Evolutionary conservation across 2,888 invertebrate genomes (phyloP), one percentile per base, ranked within the genome.

Genomic region (Nyleta sp.): DNA sequence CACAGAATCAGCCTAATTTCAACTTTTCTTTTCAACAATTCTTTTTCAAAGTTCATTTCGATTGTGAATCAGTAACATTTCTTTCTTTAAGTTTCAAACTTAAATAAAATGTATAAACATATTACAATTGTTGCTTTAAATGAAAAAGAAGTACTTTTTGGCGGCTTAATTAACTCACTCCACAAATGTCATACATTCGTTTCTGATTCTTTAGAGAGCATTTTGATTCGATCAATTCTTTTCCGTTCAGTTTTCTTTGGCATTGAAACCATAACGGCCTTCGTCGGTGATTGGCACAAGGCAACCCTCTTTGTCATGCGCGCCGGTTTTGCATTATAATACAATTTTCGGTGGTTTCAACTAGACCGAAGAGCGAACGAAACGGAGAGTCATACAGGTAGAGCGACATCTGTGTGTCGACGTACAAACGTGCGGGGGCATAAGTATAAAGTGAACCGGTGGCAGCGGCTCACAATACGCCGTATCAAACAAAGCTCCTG

Each of bases 401-500:
- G 60, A 64, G 67, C 70, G 78, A 79, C 80, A 78, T 81, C 78
- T 80, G 79, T 81, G 82, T 79, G 81, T 59, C 72, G 78, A 75
- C 77, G 80, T 65, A 81, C 75, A 83, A 79, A 78, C 65, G 71
- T 71, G 75, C 71, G 78, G 77, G 78, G 60, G 71, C 74, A 82
- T 62, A 79, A 81, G 86, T 87, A 88, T 87, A 87, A 87, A 89
- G 87, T 87, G 87, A 88, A 89, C 89, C 88, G 88, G 89, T 88
- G 88, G 88, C 85, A 86, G 86, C 76, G 83, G 52, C 85, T 85
- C 84, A 90, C 90, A 90, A 89, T 89, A 87, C 87, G 81, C 84
- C 85, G 85, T 87, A 90, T 89, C 89, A 89, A 90, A 90, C 90
- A 90, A 90, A 90, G 90, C 89, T 88, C 81, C 84, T 85, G 84